Conservation (phyloP, 2,797 vertebrate species). For the Bradypodion ventrale region DNA sequence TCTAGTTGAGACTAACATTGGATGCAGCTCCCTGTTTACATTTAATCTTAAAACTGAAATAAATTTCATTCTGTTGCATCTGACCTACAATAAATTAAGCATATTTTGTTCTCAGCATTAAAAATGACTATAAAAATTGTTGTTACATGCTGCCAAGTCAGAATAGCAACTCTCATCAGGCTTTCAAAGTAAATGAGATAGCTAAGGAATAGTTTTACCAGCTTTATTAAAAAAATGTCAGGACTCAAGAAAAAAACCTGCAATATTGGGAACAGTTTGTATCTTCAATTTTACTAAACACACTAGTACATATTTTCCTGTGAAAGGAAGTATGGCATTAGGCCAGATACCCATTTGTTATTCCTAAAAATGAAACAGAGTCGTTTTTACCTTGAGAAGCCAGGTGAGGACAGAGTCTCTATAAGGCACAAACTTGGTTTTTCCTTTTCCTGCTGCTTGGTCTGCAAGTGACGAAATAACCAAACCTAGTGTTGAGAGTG, state of each 20-base stretch:
- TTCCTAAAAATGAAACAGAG: background rate
- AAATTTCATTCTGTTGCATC: background rate
- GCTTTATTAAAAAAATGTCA: too few species aligned
- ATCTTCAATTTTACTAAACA: background rate
- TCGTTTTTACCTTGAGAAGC: slow-evolving; percentile 90
- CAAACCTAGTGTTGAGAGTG: slow-evolving; percentile 93
- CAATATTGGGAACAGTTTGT: background rate
- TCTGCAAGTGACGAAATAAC: slow-evolving; percentile 97
- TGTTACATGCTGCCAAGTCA: too few species aligned
- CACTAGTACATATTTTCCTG: background rate
- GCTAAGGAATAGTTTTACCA: background rate
- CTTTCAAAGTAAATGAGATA: too few species aligned
- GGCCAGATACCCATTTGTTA: background rate
- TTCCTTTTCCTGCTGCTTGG: slow-evolving; percentile 94
- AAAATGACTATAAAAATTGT: background rate
- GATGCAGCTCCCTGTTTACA: too few species aligned
- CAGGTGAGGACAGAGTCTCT: slow-evolving; percentile 98
- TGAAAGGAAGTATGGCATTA: background rate
- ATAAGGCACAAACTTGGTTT: slow-evolving; percentile 97
- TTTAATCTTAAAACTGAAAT: slow-evolving; percentile 8
- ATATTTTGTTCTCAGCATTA: background rate
- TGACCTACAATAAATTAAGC: background rate
- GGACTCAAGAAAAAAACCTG: background rate
- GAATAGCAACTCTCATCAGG: too few species aligned
- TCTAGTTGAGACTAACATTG: too few species aligned